Percentiles rank a stretch among this genome's conserved stretches.
These are phyloP conservation scores for Spodoptera frugiperda DNA, from an alignment of 1,140 invertebrate species.

Conservation along the genomic window DNA sequence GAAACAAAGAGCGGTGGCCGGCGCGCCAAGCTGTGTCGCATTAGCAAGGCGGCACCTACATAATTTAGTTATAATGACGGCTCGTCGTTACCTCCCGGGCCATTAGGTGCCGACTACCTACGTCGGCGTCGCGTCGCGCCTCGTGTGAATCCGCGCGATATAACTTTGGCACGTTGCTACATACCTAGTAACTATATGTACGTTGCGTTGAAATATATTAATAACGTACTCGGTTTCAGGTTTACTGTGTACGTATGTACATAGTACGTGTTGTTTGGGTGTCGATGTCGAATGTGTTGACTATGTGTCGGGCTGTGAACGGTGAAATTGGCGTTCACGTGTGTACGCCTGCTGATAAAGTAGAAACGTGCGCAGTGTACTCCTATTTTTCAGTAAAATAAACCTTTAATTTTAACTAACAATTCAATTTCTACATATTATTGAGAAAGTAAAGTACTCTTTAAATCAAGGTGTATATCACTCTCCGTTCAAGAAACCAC, in stretches of 20 bases:
- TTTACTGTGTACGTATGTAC: conserved; percentile 13
- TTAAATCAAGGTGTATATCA: background rate
- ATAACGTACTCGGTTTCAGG: conserved; percentile 16
- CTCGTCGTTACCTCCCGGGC: conserved; percentile 60
- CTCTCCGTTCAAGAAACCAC: conserved; percentile 1
- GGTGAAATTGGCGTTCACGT: background rate
- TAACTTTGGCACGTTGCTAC: conserved; percentile 43
- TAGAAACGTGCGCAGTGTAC: no score
- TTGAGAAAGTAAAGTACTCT: background rate
- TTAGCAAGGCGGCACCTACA: conserved; percentile 64
- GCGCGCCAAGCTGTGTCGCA: conserved; percentile 54
- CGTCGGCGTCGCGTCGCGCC: conserved; percentile 23
- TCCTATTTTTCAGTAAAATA: no score
- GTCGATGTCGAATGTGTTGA: conserved; percentile 22
- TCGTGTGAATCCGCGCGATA: conserved; percentile 42
- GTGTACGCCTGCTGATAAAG: background rate
- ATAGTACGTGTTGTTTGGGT: conserved; percentile 8
- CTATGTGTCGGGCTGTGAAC: background rate
- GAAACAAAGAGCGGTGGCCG: conserved; percentile 57
- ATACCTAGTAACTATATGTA: conserved; percentile 46
- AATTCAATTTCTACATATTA: background rate
- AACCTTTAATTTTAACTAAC: no score
- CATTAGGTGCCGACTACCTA: conserved; percentile 60
- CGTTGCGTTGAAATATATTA: conserved; percentile 22
- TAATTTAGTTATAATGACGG: conserved; percentile 74